A percentile compares a stretch with the other conserved stretches of the same genome.
Conservation (phyloP, 2,888 invertebrate genomes). For the Formica aserva region DNA sequence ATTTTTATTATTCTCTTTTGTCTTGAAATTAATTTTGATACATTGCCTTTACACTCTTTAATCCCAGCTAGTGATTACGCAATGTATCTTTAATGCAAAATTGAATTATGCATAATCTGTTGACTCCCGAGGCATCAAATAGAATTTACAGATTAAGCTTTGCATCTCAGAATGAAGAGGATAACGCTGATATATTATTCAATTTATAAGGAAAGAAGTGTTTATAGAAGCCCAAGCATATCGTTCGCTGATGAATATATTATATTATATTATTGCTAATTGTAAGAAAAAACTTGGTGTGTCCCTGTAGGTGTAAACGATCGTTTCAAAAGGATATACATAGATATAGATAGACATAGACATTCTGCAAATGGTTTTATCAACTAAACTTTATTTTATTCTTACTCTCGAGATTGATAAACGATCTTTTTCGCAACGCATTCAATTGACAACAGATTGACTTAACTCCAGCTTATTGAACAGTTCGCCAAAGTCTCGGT, state of each 20-base stretch:
- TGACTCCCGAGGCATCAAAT: slow-evolving; percentile 3
- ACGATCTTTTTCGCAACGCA: neutral
- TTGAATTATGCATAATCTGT: slow-evolving; percentile 10
- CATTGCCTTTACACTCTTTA: neutral
- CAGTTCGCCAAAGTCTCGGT: neutral
- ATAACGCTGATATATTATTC: neutral
- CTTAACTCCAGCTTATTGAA: neutral
- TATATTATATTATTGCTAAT: neutral
- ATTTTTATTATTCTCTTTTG: neutral
- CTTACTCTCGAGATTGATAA: slow-evolving; percentile 25
- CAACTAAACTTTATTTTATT: neutral
- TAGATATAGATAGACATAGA: too few relatives aligned
- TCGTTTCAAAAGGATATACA: neutral
- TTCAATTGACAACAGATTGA: slow-evolving; percentile 29
- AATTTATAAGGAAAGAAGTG: neutral
- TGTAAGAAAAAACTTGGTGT: neutral
- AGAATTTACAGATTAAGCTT: slow-evolving; percentile 6
- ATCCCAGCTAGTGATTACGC: neutral
- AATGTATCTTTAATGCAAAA: neutral
- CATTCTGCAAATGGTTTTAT: neutral
- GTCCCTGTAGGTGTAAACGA: neutral
- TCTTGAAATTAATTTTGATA: slow-evolving; percentile 18
- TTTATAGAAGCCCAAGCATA: neutral
- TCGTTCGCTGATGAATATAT: neutral
- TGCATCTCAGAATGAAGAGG: neutral